Evolutionary conservation across 1,140 invertebrate species (phyloP), one percentile per base, ranked within the genome.

Genomic region (Bradysia coprophila): DNA sequence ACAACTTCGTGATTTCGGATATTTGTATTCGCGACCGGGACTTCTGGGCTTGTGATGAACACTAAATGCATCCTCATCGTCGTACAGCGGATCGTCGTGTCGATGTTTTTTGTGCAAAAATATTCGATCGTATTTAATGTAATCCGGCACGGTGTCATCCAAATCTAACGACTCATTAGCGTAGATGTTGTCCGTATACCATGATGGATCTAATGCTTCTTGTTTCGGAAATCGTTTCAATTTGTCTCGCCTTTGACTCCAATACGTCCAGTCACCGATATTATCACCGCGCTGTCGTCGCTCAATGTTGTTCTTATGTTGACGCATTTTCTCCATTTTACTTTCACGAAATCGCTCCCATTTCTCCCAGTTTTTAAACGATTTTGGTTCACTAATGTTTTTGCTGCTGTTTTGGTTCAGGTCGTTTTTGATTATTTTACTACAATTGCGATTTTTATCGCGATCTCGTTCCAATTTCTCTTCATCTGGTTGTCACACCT

Each of bases 401-500:
- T 43, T 44, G n/a, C 36, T 40, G 18, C 19, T 20, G 21, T 36
- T 19, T 38, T 19, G 36, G 18, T 20, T 20, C 10, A 10, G 16
- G 10, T 28, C 21, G 22, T 24, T 43, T 38, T 40, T 18, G 37
- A 21, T 2, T 31, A 9, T 36, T 40, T 13, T 38, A 4, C 21
- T 38, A 4, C 10, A 10, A 18, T 38, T 38, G 11, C 21, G 10
- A 42, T 47, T 53, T n/a, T 45, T 48, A 18, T 19, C 24, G 24
- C 40, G 44, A 41, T 50, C 49, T 39, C 53, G 53, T 42, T 56
- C 50, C 40, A 48, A 43, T 31, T 49, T 43, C 34, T 66, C 40
- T 43, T 68, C 58, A 54, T 62, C 61, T 52, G 66, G 63, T 49
- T 73, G 78, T 82, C 78, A 82, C 77, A 83, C 79, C 62, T 82